These are phyloP conservation scores for Archips xylosteana DNA, from an alignment of 2,888 invertebrate genomes.

Conservation along the genomic window DNA sequence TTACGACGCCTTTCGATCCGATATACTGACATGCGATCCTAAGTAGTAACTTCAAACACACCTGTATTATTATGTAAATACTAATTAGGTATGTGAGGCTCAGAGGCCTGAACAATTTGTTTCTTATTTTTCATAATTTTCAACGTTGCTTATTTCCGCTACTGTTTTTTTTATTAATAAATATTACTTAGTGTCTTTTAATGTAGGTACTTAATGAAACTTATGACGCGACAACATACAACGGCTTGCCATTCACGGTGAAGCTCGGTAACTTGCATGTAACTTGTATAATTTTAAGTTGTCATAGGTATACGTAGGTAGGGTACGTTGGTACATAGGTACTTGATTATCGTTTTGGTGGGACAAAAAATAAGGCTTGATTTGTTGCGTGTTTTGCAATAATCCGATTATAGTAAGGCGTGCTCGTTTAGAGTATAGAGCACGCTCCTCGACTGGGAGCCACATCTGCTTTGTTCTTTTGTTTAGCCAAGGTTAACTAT, in stretches of 20 bases:
- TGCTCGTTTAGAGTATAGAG: slow-evolving; percentile 49
- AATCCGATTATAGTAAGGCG: slow-evolving; percentile 50
- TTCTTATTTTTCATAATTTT: not conserved
- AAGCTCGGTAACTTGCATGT: slow-evolving; percentile 8
- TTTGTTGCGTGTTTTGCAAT: slow-evolving; percentile 39
- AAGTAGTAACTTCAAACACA: not conserved
- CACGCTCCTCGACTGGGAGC: slow-evolving; percentile 53
- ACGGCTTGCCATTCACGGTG: not conserved
- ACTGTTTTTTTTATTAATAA: not conserved
- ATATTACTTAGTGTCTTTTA: not conserved
- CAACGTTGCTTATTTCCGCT: not conserved
- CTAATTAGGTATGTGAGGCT: not conserved
- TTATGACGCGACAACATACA: slow-evolving; percentile 1
- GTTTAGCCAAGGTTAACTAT: slow-evolving; percentile 62
- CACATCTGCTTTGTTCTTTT: slow-evolving; percentile 67
- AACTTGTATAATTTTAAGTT: not conserved
- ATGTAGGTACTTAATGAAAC: not conserved
- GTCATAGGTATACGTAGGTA: too few relatives aligned
- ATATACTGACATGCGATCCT: not conserved
- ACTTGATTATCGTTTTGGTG: slow-evolving; percentile 12
- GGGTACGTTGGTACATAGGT: too few relatives aligned
- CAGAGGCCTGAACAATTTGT: not conserved
- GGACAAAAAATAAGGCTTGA: slow-evolving; percentile 18
- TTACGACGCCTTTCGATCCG: not conserved
- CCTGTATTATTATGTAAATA: not conserved